Percentiles rank a stretch among this genome's conserved stretches.
phyloP scores from a whole-genome alignment of 1,140 invertebrate species.

The Samia ricini region DNA sequence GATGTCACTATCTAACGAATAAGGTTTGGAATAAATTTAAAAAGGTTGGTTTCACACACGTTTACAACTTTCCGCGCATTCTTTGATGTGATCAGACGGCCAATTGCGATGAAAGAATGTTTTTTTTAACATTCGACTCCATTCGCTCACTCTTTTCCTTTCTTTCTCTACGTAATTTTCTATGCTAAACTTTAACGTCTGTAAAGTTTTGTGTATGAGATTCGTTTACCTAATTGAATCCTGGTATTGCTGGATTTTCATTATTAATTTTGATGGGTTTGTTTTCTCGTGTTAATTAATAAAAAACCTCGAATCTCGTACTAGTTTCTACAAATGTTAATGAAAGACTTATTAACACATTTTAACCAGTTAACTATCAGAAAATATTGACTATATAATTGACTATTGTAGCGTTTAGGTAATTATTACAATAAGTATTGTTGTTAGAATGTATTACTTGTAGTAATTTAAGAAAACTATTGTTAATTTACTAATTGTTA shows the following conservation, averaged over 20 bases:
- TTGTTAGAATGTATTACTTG: too few relatives aligned
- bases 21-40: slow-evolving; percentile 33
- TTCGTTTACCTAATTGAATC: slow-evolving; percentile 3
- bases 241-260: neutral
- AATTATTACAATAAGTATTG: too few relatives aligned
- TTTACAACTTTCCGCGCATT: slow-evolving; percentile 17
- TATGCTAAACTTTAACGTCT: slow-evolving; percentile 11
- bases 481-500: too few relatives aligned
- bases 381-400: too few relatives aligned
- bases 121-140: slow-evolving; percentile 36
- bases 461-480: too few relatives aligned
- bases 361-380: too few relatives aligned
- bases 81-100: slow-evolving; percentile 55
- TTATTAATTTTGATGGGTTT: neutral
- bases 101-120: slow-evolving; percentile 51
- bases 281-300: too few relatives aligned
- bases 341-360: too few relatives aligned
- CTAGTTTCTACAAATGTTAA: too few relatives aligned
- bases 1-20: slow-evolving; percentile 16
- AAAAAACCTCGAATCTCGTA: too few relatives aligned
- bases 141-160: slow-evolving; percentile 19
- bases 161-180: slow-evolving; percentile 10
- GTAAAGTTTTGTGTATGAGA: slow-evolving; percentile 25
- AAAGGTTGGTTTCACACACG: slow-evolving; percentile 22
- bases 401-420: too few relatives aligned